These are phyloP conservation scores for Neotoma lepida DNA, from an alignment of 2,113 vertebrate species.

Conservation along the genomic window DNA sequence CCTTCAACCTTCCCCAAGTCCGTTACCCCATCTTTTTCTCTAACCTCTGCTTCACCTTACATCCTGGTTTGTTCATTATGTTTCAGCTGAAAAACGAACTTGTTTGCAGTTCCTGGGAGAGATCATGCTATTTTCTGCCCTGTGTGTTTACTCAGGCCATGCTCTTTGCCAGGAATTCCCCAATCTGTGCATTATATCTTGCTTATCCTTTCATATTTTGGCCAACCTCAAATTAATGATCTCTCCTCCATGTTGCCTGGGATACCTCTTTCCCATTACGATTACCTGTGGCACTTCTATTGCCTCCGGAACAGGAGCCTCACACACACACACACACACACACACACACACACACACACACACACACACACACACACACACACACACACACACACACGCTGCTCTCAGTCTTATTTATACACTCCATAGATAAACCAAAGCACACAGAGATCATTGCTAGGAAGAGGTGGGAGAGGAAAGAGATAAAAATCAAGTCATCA, in stretches of 20 bases:
- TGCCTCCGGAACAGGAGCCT: neutral
- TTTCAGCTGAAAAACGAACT: neutral
- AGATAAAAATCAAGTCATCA: neutral
- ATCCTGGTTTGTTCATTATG: neutral
- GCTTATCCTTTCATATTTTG: neutral
- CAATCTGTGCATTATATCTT: neutral
- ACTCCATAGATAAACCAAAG: neutral
- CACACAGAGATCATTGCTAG: neutral
- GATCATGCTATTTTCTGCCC: neutral
- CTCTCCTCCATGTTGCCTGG: neutral
- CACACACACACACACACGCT: neutral
- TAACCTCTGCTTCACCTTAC: neutral
- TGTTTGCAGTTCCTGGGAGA: neutral
- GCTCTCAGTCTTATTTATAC: neutral
- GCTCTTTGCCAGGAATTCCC: neutral
- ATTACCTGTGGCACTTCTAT: neutral
- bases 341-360: neutral
- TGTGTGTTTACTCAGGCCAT: neutral
- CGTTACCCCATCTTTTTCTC: neutral
- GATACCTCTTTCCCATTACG: neutral
- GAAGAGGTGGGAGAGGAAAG: neutral
- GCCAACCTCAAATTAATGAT: neutral
- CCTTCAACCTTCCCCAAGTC: fast-evolving
- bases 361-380: neutral
- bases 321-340: neutral